Conservation (phyloP, 2,797 vertebrate genomes). For the Podargus strigoides region DNA sequence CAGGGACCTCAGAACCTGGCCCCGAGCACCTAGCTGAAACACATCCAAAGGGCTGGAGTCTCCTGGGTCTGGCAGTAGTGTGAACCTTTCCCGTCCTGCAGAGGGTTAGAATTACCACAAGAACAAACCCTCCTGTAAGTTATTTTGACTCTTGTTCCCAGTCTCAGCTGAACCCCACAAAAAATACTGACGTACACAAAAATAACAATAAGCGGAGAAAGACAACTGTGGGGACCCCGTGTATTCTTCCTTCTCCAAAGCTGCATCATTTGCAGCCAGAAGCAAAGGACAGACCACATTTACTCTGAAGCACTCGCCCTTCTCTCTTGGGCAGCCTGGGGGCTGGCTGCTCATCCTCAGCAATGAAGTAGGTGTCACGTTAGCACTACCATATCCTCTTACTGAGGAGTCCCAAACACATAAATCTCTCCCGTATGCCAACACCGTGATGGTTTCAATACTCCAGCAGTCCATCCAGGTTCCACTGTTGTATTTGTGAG, state of each 20-base stretch:
- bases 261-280: background rate
- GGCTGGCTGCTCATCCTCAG: background rate
- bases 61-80: background rate
- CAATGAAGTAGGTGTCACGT: background rate
- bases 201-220: background rate
- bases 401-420: background rate
- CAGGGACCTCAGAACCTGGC: slow-evolving; percentile 12
- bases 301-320: background rate
- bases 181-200: background rate
- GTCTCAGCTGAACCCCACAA: background rate
- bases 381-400: background rate
- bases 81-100: background rate
- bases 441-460: background rate
- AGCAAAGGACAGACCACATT: background rate
- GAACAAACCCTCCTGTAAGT: background rate
- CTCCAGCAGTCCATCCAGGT: background rate
- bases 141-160: slow-evolving; percentile 12
- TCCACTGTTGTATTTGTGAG: background rate
- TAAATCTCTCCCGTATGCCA: background rate
- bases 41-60: background rate
- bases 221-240: background rate
- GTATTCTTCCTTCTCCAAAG: background rate
- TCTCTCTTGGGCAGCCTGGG: background rate
- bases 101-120: background rate
- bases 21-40: background rate